Base-by-base conservation (phyloP, 1,140 invertebrate species). In the Eumeta japonica region DNA sequence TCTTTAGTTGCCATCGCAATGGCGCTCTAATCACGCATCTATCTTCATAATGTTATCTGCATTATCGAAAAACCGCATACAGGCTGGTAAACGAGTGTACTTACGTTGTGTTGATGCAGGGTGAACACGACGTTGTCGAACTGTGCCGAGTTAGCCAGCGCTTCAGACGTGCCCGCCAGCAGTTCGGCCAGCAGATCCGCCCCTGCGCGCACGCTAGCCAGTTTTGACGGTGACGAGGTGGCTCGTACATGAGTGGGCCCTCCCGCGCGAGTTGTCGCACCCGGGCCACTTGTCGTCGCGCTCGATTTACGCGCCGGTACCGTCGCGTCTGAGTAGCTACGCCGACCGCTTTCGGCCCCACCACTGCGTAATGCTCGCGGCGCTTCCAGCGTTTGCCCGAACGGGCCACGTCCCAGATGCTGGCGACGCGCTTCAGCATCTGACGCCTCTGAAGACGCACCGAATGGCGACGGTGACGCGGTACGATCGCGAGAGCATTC, bases 151-250 rank as follows among this genome's bases (percentile, higher is more conserved):
- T 79, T 80, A 3, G 83, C 80, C 19, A 87, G 73, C 37, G 84
- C 81, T 59, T 89, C 87, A 9, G 86, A 89, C 48, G 85, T 87
- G 12, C 86, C 86, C 37, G 84, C 79, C 10, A 89, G 75, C 24
- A 90, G 67, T 55, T 88, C 84, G 10, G 85, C 85, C 16, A 90
- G 64, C 15, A 89, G 62, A 52, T 88, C 85, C 0, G 80, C 82
- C 33, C 83, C 84, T 2, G 84, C 81, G 49, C 83, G 81, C 12
- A 81, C 64, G 32, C 82, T 80, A 51, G 84, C 84, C 37, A 89
- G 72, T 67, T 89, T 87, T 0, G 84, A 88, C 3, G 88, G 88
- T 50, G 86, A 88, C 2, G 87, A 89, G 2, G 85, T 87, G 1
- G 88, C 88, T 50, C 88, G 63, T 39, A 88, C 86, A 62, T 89